These are phyloP conservation scores for Eupleurogrammus muticus DNA, from an alignment of 2,797 vertebrate species.

Conservation along the genomic window DNA sequence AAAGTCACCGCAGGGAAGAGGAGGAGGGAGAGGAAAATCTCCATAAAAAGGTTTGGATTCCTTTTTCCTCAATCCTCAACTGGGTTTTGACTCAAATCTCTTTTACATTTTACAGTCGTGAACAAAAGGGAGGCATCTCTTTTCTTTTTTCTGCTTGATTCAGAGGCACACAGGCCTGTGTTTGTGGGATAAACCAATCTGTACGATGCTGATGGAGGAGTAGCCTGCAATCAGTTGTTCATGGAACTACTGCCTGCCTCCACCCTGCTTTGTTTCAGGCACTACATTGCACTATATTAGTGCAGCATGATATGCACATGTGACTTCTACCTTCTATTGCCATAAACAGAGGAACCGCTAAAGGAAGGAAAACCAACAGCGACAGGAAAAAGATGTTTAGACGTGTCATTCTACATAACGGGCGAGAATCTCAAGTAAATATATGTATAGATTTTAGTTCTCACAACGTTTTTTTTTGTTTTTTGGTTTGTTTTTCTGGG, in stretches of 20 bases:
- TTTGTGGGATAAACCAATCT: slow-evolving; percentile 81
- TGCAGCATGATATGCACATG: slow-evolving; percentile 97
- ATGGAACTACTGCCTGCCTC: slow-evolving; percentile 82
- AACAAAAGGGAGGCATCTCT: slow-evolving; percentile 71
- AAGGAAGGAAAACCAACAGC: slow-evolving; percentile 17
- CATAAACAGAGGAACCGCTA: slow-evolving; percentile 85
- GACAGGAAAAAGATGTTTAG: slow-evolving; percentile 16
- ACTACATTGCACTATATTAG: slow-evolving; percentile 99
- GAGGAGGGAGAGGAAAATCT: slow-evolving; percentile 62
- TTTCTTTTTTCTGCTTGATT: slow-evolving; percentile 76
- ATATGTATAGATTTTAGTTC: slow-evolving; percentile 76
- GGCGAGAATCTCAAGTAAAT: slow-evolving; percentile 61
- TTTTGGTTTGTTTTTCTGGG: slow-evolving; percentile 70
- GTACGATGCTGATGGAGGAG: slow-evolving; percentile 78
- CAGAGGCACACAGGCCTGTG: slow-evolving; percentile 77
- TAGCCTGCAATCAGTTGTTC: slow-evolving; percentile 80
- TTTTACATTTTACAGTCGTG: slow-evolving; percentile 69
- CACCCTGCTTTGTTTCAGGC: slow-evolving; percentile 89
- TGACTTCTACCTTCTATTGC: slow-evolving; percentile 92
- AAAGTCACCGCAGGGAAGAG: slow-evolving; percentile 76
- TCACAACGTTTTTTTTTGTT: slow-evolving; percentile 76
- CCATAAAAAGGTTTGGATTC: slow-evolving; percentile 77
- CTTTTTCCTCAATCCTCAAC: slow-evolving; percentile 69
- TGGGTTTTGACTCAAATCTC: slow-evolving; percentile 77
- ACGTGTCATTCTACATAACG: slow-evolving; percentile 41